These are phyloP conservation scores for Epinotia ramella DNA, from an alignment of 2,888 invertebrate species.

Conservation along the genomic window DNA sequence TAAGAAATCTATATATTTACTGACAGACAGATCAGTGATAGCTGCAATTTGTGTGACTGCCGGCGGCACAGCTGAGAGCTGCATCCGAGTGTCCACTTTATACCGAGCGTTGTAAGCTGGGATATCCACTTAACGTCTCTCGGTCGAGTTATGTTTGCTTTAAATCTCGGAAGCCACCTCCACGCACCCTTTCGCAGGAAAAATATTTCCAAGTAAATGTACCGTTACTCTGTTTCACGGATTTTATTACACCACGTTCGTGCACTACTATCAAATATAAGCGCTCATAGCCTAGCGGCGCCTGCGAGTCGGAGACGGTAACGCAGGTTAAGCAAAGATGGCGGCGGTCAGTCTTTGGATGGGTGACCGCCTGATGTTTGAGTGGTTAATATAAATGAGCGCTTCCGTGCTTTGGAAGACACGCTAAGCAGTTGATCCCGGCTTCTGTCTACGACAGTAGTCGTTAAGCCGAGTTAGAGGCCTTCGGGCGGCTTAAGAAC, in stretches of 20 bases:
- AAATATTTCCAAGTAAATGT: conserved; percentile 52
- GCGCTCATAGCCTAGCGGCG: no score
- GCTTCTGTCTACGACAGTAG: no score
- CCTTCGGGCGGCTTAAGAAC: no score
- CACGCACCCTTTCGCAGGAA: conserved; percentile 47
- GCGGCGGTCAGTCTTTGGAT: no score
- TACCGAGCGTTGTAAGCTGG: conserved; percentile 47
- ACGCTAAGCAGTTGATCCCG: no score
- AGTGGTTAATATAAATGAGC: no score
- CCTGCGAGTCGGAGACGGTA: no score
- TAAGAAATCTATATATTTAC: not conserved
- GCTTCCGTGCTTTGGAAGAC: no score
- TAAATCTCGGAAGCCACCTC: conserved; percentile 53
- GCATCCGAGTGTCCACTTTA: conserved; percentile 53
- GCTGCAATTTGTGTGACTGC: conserved; percentile 25
- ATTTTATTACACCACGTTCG: conserved; percentile 53
- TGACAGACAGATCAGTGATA: not conserved
- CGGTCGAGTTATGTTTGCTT: conserved; percentile 50
- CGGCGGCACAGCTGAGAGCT: conserved; percentile 27
- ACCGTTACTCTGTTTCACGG: conserved; percentile 56
- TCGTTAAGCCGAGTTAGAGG: no score
- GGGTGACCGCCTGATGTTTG: no score
- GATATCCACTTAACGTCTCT: conserved; percentile 47
- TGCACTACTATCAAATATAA: conserved; percentile 24
- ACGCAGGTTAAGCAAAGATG: no score